These are phyloP conservation scores for Cydia strobilella DNA, from an alignment of 1,140 invertebrate species.

Conservation along the genomic window DNA sequence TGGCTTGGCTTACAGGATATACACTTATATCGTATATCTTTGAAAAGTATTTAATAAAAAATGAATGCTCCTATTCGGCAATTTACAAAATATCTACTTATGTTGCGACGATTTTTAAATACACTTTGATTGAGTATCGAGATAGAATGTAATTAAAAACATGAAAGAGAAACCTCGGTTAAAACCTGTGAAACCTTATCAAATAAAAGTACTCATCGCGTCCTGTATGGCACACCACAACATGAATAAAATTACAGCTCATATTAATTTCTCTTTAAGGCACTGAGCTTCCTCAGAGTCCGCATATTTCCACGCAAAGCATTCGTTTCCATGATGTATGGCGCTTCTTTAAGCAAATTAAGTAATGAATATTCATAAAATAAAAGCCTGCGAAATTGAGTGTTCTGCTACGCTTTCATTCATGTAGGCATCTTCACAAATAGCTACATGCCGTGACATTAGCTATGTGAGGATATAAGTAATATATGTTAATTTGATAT, in stretches of 20 bases:
- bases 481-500: not conserved
- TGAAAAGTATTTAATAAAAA: too few relatives aligned
- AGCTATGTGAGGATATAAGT: not conserved
- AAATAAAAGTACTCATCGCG: constrained; percentile 23
- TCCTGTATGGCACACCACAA: constrained; percentile 5
- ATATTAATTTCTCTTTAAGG: constrained; percentile 32
- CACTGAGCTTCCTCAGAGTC: constrained; percentile 38
- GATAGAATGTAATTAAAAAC: not conserved
- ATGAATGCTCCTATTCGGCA: too few relatives aligned
- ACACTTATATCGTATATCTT: too few relatives aligned
- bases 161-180: not conserved
- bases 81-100: too few relatives aligned
- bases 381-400: constrained; percentile 56
- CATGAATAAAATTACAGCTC: constrained; percentile 29
- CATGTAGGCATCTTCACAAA: constrained; percentile 16
- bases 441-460: constrained; percentile 4
- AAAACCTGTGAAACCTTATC: not conserved
- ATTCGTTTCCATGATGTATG: constrained; percentile 60
- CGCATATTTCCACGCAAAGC: constrained; percentile 58
- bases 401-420: constrained; percentile 42
- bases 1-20: not conserved
- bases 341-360: constrained; percentile 69
- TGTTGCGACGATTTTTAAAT: too few relatives aligned
- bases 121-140: too few relatives aligned
- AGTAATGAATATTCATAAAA: constrained; percentile 72